A percentile compares a stretch with the other conserved stretches of the same genome.
phyloP scores from a whole-genome alignment of 2,888 invertebrate genomes.

The Prenolepis imparis region DNA sequence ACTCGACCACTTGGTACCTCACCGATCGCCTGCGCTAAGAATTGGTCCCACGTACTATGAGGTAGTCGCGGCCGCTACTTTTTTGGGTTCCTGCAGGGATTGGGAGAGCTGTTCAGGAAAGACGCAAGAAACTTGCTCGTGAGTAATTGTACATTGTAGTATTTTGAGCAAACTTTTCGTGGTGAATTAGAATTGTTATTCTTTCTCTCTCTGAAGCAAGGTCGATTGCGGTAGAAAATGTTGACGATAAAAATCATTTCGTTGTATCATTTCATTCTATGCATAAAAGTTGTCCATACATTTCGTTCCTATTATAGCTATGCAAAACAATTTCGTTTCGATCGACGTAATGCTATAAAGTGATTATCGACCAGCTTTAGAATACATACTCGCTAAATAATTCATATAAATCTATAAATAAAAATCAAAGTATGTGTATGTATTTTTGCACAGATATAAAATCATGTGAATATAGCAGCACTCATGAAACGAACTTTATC shows the following conservation, averaged over 20 bases:
- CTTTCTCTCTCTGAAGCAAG: not conserved
- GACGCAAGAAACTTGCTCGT: not conserved
- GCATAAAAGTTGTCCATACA: not conserved
- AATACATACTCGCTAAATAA: conserved; percentile 3
- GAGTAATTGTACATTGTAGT: not conserved
- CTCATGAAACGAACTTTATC: not conserved
- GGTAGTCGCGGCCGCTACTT: conserved; percentile 23
- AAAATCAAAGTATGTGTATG: not conserved
- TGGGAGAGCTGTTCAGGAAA: not conserved
- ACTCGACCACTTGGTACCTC: not conserved
- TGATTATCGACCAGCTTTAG: not conserved
- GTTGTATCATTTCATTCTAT: not conserved
- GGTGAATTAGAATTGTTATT: not conserved
- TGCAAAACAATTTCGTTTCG: not conserved
- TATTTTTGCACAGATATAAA: not conserved
- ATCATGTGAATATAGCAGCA: not conserved
- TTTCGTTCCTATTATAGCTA: not conserved
- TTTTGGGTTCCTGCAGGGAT: not conserved
- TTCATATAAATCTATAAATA: not conserved
- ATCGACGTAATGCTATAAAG: not conserved
- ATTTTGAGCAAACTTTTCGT: not conserved
- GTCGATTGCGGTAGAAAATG: not conserved
- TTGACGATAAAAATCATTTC: not conserved
- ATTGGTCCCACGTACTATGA: conserved; percentile 24
- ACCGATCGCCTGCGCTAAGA: not conserved